Conservation (phyloP, 2,113 vertebrate species). For the Marmota monax region DNA sequence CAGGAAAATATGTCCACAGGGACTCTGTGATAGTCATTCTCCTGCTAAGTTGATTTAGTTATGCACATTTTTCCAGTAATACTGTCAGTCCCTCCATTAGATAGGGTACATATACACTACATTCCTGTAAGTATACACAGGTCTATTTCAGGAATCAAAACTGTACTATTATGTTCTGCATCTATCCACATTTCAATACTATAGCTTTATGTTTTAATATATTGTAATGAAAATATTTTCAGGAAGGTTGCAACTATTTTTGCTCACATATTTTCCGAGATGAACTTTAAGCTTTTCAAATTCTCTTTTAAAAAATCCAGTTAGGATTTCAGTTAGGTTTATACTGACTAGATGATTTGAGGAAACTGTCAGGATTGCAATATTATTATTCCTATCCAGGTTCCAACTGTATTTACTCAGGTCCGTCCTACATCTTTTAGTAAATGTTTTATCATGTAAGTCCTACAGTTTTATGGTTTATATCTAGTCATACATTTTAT, state of each 20-base stretch:
- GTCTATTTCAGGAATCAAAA: conserved; percentile 56
- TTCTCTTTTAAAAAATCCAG: background rate
- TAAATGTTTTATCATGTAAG: background rate
- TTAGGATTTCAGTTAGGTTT: conserved; percentile 19
- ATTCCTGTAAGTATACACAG: conserved; percentile 50
- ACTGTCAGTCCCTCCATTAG: conserved; percentile 10
- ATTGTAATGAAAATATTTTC: background rate
- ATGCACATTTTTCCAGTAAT: conserved; percentile 62
- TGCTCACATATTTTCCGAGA: background rate
- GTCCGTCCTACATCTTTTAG: background rate
- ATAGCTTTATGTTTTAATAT: background rate
- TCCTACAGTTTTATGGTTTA: background rate
- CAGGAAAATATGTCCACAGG: conserved; percentile 54
- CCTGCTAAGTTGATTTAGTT: conserved; percentile 62
- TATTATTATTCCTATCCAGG: background rate
- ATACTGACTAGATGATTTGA: background rate
- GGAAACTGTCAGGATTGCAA: background rate
- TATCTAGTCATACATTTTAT: background rate
- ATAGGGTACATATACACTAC: background rate
- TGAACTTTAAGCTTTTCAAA: conserved; percentile 18
- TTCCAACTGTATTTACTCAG: conserved; percentile 31
- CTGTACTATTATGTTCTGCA: conserved; percentile 6
- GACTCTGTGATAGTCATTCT: conserved; percentile 42
- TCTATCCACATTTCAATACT: background rate
- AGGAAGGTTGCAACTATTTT: conserved; percentile 29